Evolutionary conservation across 2,797 vertebrate genomes (phyloP).

Genomic region (Micromesistius poutassou): DNA sequence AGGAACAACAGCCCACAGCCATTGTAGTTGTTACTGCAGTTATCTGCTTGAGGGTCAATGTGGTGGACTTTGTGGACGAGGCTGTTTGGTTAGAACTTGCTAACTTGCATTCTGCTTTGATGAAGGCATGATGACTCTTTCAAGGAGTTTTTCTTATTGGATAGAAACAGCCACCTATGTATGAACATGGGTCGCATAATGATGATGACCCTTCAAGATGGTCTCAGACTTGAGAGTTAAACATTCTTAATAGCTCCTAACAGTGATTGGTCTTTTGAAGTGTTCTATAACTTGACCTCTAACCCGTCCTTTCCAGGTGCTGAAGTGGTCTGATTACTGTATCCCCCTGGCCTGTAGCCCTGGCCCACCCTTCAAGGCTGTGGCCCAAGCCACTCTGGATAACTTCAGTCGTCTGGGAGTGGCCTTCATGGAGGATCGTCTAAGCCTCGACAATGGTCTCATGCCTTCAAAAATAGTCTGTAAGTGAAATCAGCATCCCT

Average conservation of each 20-base stretch:
- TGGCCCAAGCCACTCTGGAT: conserved; percentile 86
- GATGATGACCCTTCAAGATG: not conserved
- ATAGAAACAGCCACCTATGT: not conserved
- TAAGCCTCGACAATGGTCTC: conserved; percentile 87
- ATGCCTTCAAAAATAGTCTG: conserved; percentile 87
- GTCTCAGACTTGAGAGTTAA: not conserved
- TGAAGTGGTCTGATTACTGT: conserved; percentile 90
- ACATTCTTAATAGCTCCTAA: not conserved
- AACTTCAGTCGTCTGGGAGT: conserved; percentile 88
- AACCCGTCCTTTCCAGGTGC: conserved; percentile 65
- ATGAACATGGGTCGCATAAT: not conserved
- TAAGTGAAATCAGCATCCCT: conserved; percentile 64
- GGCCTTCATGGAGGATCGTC: conserved; percentile 90
- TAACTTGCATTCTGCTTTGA: not conserved
- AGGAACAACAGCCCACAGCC: conserved; percentile 28
- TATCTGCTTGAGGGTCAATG: not conserved
- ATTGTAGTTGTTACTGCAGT: not conserved
- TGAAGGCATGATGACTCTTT: not conserved
- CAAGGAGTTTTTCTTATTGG: not conserved
- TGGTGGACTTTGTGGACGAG: not conserved
- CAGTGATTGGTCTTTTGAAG: not conserved
- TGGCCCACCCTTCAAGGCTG: conserved; percentile 78
- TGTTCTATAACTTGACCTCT: not conserved
- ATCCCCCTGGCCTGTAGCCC: conserved; percentile 82
- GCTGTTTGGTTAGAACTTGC: not conserved